A percentile compares a stretch with the other conserved stretches of the same genome.
Conservation (phyloP, 2,113 vertebrate species). For the Oryzias celebensis region DNA sequence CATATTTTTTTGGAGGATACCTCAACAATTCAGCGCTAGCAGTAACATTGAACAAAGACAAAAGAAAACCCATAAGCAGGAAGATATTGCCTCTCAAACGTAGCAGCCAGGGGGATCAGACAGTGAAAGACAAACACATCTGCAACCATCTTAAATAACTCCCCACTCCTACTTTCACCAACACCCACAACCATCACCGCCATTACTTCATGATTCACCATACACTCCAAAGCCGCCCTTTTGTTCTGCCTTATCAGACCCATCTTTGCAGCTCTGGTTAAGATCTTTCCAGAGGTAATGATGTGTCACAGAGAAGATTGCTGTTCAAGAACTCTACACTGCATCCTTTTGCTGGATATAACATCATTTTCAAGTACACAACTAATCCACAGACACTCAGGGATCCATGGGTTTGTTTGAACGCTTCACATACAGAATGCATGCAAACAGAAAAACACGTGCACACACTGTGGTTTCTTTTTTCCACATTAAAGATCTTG, state of each 20-base stretch:
- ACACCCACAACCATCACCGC: constrained; percentile 56
- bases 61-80: background rate
- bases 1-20: too few relatives aligned
- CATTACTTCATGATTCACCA: constrained; percentile 58
- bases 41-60: too few relatives aligned
- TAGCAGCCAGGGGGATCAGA: constrained; percentile 9
- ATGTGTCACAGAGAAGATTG: constrained; percentile 60
- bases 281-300: constrained; percentile 61
- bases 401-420: constrained; percentile 33
- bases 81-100: constrained; percentile 1
- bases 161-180: constrained; percentile 46
- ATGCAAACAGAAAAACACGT: constrained; percentile 9
- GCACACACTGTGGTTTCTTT: constrained; percentile 11
- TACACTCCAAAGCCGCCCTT: constrained; percentile 42
- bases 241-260: constrained; percentile 59
- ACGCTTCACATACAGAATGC: constrained; percentile 16
- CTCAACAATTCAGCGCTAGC: too few relatives aligned
- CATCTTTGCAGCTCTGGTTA: constrained; percentile 49
- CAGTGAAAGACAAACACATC: constrained; percentile 35
- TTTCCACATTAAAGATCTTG: constrained; percentile 26
- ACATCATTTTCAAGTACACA: constrained; percentile 19
- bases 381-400: constrained; percentile 20
- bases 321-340: constrained; percentile 24
- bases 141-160: constrained; percentile 25
- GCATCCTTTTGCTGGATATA: constrained; percentile 31